These are phyloP conservation scores for Athalia cordata DNA, from an alignment of 2,888 invertebrate species.

Conservation along the genomic window DNA sequence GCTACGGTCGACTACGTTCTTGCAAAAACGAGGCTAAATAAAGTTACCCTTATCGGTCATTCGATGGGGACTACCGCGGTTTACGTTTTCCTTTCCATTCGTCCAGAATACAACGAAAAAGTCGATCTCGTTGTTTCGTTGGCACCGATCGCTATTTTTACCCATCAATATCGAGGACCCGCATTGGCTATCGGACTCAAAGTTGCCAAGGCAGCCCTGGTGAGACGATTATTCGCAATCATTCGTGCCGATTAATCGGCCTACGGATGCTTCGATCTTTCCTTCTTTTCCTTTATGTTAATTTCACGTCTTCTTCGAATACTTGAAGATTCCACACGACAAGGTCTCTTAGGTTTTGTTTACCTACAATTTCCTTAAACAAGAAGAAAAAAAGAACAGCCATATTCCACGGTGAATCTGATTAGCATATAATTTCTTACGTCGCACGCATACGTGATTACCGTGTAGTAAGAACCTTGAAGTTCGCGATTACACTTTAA, in stretches of 20 bases:
- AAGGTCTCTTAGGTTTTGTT: too few species aligned
- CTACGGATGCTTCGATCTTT: neutral
- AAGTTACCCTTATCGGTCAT: slow-evolving; percentile 61
- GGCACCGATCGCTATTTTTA: slow-evolving; percentile 63
- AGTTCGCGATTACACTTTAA: neutral
- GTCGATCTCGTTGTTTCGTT: slow-evolving; percentile 60
- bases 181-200: neutral
- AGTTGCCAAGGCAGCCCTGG: slow-evolving; percentile 11
- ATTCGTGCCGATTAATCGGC: neutral
- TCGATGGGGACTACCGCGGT: slow-evolving; percentile 64
- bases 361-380: too few species aligned
- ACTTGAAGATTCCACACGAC: neutral
- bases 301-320: neutral
- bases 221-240: neutral
- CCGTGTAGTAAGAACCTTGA: neutral
- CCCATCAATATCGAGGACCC: slow-evolving; percentile 43
- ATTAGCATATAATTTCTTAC: neutral
- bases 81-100: slow-evolving; percentile 62
- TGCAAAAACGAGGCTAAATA: slow-evolving; percentile 55
- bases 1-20: slow-evolving; percentile 62
- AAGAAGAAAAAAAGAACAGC: neutral
- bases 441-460: neutral
- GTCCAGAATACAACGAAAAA: slow-evolving; percentile 63
- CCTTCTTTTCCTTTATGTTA: neutral
- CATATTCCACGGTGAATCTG: neutral